phyloP scores from a whole-genome alignment of 1,140 invertebrate species.

The Drosophila fuyamai region DNA sequence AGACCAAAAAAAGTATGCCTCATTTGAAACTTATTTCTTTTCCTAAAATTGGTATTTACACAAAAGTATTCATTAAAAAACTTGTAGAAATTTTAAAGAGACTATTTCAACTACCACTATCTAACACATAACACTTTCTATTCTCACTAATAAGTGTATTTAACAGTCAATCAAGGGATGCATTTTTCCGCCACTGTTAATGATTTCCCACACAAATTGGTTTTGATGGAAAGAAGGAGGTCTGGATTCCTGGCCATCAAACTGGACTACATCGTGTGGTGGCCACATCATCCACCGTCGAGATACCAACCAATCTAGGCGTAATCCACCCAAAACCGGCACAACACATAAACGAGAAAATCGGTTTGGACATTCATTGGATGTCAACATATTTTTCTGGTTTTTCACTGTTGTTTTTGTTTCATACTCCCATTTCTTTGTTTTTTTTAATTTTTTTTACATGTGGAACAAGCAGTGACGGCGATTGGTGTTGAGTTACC shows the following conservation, averaged over 20 bases:
- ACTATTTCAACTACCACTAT: no score
- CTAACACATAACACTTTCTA: no score
- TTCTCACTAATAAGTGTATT: background rate
- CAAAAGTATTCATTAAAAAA: no score
- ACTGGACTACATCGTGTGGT: conserved; percentile 30
- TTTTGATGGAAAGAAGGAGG: conserved; percentile 35
- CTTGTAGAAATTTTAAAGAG: no score
- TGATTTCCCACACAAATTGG: conserved; percentile 69
- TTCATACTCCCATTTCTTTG: conserved; percentile 31
- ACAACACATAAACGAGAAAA: conserved; percentile 33
- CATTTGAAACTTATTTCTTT: no score
- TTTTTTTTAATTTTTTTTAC: conserved; percentile 19
- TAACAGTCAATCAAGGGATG: background rate
- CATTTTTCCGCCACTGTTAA: conserved; percentile 15
- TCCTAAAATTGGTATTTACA: no score
- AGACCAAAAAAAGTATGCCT: no score
- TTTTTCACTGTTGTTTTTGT: conserved; percentile 29
- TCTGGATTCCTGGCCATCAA: conserved; percentile 50
- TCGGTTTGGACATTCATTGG: conserved; percentile 66
- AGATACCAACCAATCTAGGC: conserved; percentile 10
- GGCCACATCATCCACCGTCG: background rate
- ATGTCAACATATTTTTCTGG: conserved; percentile 74
- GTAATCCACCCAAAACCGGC: conserved; percentile 22
- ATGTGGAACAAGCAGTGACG: conserved; percentile 44
- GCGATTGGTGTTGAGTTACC: conserved; percentile 67